Evolutionary conservation across 2,113 vertebrate genomes (phyloP).

Genomic region (Pyxicephalus adspersus): DNA sequence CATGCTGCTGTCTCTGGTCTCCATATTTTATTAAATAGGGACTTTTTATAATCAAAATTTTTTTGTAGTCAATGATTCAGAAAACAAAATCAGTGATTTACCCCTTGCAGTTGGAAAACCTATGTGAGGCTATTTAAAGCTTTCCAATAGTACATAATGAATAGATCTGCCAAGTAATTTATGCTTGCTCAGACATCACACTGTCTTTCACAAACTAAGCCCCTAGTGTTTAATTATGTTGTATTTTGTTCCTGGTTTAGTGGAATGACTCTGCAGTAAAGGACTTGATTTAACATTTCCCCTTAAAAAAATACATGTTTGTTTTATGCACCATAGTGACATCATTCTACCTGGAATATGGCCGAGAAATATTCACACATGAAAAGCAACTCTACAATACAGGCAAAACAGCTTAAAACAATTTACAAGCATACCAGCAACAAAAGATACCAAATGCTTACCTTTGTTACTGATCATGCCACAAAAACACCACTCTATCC

Average conservation of each 20-base stretch:
- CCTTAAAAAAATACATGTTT: not conserved
- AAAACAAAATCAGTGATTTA: conserved; percentile 4
- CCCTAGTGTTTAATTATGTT: conserved; percentile 45
- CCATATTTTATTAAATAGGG: no score
- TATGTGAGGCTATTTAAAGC: not conserved
- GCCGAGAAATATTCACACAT: not conserved
- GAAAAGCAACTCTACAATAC: not conserved
- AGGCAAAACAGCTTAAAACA: not conserved
- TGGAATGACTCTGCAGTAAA: not conserved
- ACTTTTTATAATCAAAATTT: no score
- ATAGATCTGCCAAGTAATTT: conserved; percentile 14
- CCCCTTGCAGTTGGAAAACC: not conserved
- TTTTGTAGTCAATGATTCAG: not conserved
- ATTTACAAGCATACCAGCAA: not conserved
- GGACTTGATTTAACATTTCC: conserved; percentile 6
- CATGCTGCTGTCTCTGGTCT: no score
- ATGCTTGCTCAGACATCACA: conserved; percentile 5
- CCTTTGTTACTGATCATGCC: no score
- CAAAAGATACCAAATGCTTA: no score
- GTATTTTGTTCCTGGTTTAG: conserved; percentile 28
- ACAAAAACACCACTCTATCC: no score
- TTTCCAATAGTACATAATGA: conserved; percentile 16
- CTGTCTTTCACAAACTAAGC: conserved; percentile 8
- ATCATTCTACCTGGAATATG: not conserved
- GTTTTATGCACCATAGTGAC: not conserved